Conservation (phyloP, 2,113 vertebrate species). For the Helogale parvula region DNA sequence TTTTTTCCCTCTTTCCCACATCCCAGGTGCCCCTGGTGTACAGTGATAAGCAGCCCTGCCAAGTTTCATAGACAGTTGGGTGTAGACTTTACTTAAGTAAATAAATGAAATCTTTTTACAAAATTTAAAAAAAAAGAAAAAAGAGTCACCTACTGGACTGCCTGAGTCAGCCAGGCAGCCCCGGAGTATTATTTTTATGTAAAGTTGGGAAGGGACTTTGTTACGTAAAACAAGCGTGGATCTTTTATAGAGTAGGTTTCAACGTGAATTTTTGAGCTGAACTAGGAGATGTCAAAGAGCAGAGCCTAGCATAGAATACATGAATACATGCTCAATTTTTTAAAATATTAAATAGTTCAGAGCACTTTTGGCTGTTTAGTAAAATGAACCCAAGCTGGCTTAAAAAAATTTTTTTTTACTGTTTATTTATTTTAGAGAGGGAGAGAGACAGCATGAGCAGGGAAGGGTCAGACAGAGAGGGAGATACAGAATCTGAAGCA, state of each 20-base stretch:
- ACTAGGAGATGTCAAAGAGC: neutral
- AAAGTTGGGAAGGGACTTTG: neutral
- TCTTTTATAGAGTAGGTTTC: neutral
- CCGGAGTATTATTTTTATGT: neutral
- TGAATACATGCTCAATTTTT: neutral
- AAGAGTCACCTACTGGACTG: neutral
- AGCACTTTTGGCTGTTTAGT: neutral
- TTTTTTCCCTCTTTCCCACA: neutral
- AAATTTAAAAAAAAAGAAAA: neutral
- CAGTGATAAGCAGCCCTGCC: neutral
- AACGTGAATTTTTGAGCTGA: constrained; percentile 9
- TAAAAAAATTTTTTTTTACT: too few species aligned
- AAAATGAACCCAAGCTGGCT: neutral
- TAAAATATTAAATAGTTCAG: neutral
- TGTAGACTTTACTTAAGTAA: neutral
- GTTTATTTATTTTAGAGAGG: too few species aligned
- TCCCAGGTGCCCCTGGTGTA: neutral
- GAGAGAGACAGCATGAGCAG: too few species aligned
- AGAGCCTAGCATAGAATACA: neutral
- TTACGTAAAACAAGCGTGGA: neutral
- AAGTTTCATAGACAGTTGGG: neutral
- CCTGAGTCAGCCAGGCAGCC: neutral
- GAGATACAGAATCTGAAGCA: too few species aligned
- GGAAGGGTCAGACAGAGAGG: too few species aligned
- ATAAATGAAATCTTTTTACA: neutral